A percentile compares a stretch with the other conserved stretches of the same genome.
Conservation (phyloP, 2,113 vertebrate genomes). For the Prunella himalayana region DNA sequence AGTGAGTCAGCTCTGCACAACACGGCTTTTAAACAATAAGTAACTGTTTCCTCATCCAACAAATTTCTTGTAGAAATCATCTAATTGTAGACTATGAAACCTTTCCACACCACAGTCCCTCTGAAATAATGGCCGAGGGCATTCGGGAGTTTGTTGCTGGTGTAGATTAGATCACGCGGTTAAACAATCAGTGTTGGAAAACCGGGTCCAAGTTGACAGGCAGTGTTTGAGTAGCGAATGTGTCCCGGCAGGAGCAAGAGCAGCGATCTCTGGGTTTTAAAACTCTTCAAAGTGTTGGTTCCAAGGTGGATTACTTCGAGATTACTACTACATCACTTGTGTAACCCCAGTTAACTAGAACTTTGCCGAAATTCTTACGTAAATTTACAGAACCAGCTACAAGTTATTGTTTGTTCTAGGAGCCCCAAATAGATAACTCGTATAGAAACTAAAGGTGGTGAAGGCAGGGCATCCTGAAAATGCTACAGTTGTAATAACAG, state of each 20-base stretch:
- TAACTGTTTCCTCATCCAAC: background rate
- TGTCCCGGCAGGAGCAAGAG: background rate
- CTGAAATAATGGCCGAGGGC: background rate
- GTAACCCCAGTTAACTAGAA: background rate
- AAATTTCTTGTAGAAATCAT: too few species aligned
- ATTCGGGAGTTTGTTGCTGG: background rate
- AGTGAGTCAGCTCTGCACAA: background rate
- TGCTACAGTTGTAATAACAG: background rate
- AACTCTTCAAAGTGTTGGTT: accelerated
- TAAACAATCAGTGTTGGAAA: background rate
- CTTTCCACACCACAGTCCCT: background rate
- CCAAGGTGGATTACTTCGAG: background rate
- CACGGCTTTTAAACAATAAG: background rate
- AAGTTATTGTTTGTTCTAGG: background rate
- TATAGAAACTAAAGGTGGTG: background rate
- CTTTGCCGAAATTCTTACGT: background rate
- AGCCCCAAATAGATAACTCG: accelerated
- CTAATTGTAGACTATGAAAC: too few species aligned
- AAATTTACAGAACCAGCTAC: background rate
- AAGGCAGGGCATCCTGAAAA: background rate
- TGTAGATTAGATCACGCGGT: background rate
- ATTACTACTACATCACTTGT: background rate
- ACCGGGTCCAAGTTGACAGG: too few species aligned
- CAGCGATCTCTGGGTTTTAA: background rate
- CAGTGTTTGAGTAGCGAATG: accelerated